Evolutionary conservation across 2,888 invertebrate genomes (phyloP).

Genomic region (Parthenolecanium corni): DNA sequence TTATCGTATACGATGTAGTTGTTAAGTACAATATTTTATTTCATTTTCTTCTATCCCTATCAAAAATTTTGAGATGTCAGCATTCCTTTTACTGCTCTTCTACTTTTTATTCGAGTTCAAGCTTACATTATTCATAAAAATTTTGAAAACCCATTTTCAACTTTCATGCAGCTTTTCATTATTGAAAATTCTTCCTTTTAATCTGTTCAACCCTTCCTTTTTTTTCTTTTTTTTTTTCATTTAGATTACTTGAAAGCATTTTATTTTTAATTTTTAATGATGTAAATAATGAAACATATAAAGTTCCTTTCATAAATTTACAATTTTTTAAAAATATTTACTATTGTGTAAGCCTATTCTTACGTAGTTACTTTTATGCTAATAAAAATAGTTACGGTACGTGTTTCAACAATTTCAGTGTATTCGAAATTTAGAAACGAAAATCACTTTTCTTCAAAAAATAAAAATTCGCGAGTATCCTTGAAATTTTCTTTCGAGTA

Average conservation of each 20-base stretch:
- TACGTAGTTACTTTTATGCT: constrained; percentile 20
- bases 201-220: too few species aligned
- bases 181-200: too few species aligned
- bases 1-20: constrained; percentile 17
- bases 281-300: constrained; percentile 22
- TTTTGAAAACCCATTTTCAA: too few species aligned
- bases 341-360: constrained; percentile 15
- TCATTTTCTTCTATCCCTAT: background rate
- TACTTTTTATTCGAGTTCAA: background rate
- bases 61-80: background rate
- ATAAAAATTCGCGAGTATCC: constrained; percentile 1
- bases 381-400: constrained; percentile 2
- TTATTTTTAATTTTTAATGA: background rate
- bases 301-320: constrained; percentile 27
- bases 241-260: too few species aligned
- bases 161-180: too few species aligned
- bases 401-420: too few species aligned
- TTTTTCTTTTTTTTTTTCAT: too few species aligned
- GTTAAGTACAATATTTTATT: constrained; percentile 11
- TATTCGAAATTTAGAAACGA: too few species aligned
- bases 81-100: background rate
- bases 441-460: background rate
- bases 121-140: too few species aligned
- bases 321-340: constrained; percentile 14
- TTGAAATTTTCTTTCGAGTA: constrained; percentile 16